Conservation (phyloP, 1,140 invertebrate species). For the roundworm (Caenorhabditis elegans) region DNA sequence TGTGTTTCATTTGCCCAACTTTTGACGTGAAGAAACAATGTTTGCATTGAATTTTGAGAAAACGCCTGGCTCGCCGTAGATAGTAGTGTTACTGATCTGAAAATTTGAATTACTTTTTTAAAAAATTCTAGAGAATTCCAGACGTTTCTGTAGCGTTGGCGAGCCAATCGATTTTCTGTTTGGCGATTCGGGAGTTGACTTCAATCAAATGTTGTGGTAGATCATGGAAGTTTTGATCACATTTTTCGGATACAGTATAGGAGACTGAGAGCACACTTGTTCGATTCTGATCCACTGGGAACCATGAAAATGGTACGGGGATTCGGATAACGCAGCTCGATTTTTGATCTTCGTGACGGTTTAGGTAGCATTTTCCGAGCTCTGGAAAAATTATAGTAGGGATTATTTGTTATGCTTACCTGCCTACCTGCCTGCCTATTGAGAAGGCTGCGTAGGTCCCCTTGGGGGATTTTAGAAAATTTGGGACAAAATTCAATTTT, state of each 20-base stretch:
- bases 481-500: too few relatives aligned
- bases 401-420: too few relatives aligned
- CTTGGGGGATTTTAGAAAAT: too few relatives aligned
- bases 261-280: slow-evolving; percentile 37
- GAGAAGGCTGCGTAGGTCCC: too few relatives aligned
- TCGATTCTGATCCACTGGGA: slow-evolving; percentile 39
- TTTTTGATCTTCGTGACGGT: slow-evolving; percentile 36
- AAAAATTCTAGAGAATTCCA: background rate
- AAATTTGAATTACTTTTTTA: background rate
- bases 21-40: background rate
- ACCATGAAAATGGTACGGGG: slow-evolving; percentile 50
- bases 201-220: slow-evolving; percentile 38
- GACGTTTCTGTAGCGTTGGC: background rate
- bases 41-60: slow-evolving; percentile 1
- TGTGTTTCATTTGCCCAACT: background rate
- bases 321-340: slow-evolving; percentile 43
- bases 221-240: slow-evolving; percentile 38
- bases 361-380: slow-evolving; percentile 32
- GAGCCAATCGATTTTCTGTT: slow-evolving; percentile 34
- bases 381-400: slow-evolving; percentile 15
- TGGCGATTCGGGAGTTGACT: slow-evolving; percentile 24
- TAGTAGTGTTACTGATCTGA: background rate
- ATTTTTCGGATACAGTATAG: slow-evolving; percentile 34
- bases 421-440: too few relatives aligned
- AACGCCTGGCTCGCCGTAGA: background rate